These are phyloP conservation scores for Chaenogobius annularis DNA, from an alignment of 2,113 vertebrate species.

Conservation along the genomic window DNA sequence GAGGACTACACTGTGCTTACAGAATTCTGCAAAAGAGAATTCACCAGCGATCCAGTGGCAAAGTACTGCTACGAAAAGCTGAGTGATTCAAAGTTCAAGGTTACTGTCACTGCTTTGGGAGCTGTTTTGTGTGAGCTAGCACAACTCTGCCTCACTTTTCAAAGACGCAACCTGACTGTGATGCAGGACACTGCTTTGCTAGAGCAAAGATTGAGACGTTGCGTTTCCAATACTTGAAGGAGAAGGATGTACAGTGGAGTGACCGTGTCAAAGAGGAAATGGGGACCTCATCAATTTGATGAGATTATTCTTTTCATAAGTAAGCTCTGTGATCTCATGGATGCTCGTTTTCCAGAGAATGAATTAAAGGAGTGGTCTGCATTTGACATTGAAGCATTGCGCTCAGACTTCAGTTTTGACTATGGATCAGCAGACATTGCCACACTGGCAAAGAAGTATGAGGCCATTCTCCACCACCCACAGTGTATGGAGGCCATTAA, in stretches of 20 bases:
- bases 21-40: conserved; percentile 32
- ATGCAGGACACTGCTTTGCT: too few species aligned
- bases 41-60: conserved; percentile 20
- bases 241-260: conserved; percentile 25
- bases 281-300: conserved; percentile 3
- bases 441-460: conserved; percentile 15
- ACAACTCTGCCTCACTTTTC: conserved; percentile 29
- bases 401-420: conserved; percentile 20
- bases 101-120: too few species aligned
- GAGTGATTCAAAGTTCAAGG: too few species aligned
- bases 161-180: conserved; percentile 37
- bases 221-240: conserved; percentile 17
- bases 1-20: conserved; percentile 27
- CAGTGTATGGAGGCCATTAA: not conserved
- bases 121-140: conserved; percentile 24
- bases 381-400: conserved; percentile 21
- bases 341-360: not conserved
- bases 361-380: conserved; percentile 15
- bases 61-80: too few species aligned
- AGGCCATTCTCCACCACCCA: conserved; percentile 28
- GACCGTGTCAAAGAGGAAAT: conserved; percentile 14
- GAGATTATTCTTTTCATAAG: conserved; percentile 13
- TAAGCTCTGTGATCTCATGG: conserved; percentile 19
- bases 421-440: conserved; percentile 16
- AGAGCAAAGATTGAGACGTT: conserved; percentile 22